A percentile compares a stretch with the other conserved stretches of the same genome.
Conservation (phyloP, 2,888 invertebrate genomes). For the Habroteleia sp. region DNA sequence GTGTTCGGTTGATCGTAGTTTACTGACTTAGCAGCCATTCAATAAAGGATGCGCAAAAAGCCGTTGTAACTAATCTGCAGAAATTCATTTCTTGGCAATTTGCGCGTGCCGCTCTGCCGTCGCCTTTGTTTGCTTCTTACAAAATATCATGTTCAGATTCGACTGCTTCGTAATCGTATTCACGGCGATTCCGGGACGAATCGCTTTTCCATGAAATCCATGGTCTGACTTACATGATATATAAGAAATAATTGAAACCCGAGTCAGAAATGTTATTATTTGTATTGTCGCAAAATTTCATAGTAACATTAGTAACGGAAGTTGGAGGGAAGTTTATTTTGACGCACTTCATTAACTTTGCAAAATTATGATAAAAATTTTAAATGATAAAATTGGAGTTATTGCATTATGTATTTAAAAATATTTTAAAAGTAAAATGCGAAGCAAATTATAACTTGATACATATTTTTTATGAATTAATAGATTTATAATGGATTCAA, state of each 20-base stretch:
- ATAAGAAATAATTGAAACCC: constrained; percentile 41
- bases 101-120: constrained; percentile 36
- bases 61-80: constrained; percentile 31
- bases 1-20: constrained; percentile 19
- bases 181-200: constrained; percentile 22
- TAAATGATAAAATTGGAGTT: too few species aligned
- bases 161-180: constrained; percentile 43
- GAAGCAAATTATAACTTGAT: too few species aligned
- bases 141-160: constrained; percentile 37
- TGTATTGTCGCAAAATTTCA: too few species aligned
- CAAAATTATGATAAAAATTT: too few species aligned
- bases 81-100: constrained; percentile 45
- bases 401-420: too few species aligned
- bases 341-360: too few species aligned
- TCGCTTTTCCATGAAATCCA: constrained; percentile 39
- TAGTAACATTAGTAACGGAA: too few species aligned
- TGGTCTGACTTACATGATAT: too few species aligned
- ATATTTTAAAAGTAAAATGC: too few species aligned
- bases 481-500: too few species aligned
- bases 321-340: too few species aligned
- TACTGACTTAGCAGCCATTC: background rate
- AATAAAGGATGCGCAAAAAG: constrained; percentile 18
- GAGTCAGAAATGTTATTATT: constrained; percentile 21
- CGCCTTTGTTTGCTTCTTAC: constrained; percentile 24
- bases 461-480: too few species aligned